These are phyloP conservation scores for Protobothrops mucrosquamatus DNA, from an alignment of 2,113 vertebrate genomes.

Conservation along the genomic window DNA sequence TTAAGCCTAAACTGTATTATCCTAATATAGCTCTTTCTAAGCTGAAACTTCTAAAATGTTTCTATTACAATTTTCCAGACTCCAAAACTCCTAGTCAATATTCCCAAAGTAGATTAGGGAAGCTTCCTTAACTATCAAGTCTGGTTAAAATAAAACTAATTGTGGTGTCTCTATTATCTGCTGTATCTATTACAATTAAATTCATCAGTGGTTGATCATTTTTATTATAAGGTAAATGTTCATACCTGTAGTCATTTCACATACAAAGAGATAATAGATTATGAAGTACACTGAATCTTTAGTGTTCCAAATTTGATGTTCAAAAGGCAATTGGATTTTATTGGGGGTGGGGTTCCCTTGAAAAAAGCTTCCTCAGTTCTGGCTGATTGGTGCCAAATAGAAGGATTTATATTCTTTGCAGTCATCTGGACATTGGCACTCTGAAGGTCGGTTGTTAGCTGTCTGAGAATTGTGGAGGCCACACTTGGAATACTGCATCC, in stretches of 20 bases:
- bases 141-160: neutral
- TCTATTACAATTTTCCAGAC: neutral
- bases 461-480: neutral
- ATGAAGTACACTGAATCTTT: neutral
- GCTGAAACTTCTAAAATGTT: neutral
- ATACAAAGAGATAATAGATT: neutral
- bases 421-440: neutral
- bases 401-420: neutral
- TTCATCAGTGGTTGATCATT: neutral
- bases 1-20: conserved; percentile 12
- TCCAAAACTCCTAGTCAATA: neutral
- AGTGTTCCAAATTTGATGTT: neutral
- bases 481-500: neutral
- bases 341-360: neutral
- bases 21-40: neutral
- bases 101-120: neutral
- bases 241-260: neutral
- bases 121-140: neutral
- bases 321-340: neutral
- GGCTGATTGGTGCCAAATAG: neutral
- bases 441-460: neutral
- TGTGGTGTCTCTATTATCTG: neutral
- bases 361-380: neutral
- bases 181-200: neutral
- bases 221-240: neutral